Evolutionary conservation across 2,888 invertebrate species (phyloP).

Genomic region (Lycia hirtaria): DNA sequence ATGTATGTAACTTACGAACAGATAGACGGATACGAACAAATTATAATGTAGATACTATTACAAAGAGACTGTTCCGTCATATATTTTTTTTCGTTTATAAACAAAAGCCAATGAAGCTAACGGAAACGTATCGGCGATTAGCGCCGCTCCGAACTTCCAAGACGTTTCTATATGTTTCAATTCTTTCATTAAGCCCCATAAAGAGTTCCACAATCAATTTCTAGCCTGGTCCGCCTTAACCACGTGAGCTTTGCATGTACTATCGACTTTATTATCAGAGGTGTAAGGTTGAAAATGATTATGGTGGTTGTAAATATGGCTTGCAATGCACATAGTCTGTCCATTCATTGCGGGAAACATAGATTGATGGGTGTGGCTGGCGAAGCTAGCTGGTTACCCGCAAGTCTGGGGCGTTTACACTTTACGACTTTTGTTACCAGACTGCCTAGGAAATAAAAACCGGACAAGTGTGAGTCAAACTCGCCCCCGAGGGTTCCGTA

Average conservation of each 20-base stretch:
- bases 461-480: too few species aligned
- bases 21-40: too few species aligned
- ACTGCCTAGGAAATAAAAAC: too few species aligned
- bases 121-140: constrained; percentile 25
- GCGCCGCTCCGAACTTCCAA: constrained; percentile 21
- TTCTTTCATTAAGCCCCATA: constrained; percentile 82
- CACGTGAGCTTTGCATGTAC: constrained; percentile 41
- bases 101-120: constrained; percentile 7
- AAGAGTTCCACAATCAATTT: constrained; percentile 81
- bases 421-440: constrained; percentile 50
- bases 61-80: too few species aligned
- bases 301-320: constrained; percentile 35
- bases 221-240: constrained; percentile 62
- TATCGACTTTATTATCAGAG: constrained; percentile 39
- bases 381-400: constrained; percentile 72
- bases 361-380: constrained; percentile 79
- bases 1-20: too few species aligned
- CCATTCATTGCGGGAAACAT: constrained; percentile 81
- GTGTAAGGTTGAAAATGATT: constrained; percentile 46
- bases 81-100: not conserved
- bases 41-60: too few species aligned
- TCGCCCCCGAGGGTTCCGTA: too few species aligned
- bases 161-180: constrained; percentile 75
- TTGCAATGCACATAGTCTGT: constrained; percentile 66
- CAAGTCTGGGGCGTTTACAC: constrained; percentile 57